These are phyloP conservation scores for Bombus waltoni DNA, from an alignment of 1,140 invertebrate species.

Conservation along the genomic window DNA sequence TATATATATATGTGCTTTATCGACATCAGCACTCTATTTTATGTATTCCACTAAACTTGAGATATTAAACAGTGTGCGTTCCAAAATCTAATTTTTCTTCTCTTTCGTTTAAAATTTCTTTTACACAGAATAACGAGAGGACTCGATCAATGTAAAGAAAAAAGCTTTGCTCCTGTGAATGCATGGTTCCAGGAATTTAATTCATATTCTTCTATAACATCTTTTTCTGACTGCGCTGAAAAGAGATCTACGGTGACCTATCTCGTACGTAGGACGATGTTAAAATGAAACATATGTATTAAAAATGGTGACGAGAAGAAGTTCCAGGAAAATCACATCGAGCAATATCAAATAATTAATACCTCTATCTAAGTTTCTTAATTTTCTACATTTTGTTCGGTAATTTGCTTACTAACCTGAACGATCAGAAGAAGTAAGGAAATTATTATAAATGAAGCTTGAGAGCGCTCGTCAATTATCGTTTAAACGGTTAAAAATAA, in stretches of 20 bases:
- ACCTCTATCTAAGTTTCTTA: background rate
- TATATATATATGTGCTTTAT: too few relatives aligned
- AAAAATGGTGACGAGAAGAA: background rate
- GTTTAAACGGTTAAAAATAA: background rate
- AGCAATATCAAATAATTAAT: background rate
- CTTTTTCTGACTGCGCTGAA: background rate
- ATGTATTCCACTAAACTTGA: too few relatives aligned
- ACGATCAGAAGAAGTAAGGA: background rate
- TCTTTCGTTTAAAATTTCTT: too few relatives aligned
- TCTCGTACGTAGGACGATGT: background rate
- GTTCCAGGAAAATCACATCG: background rate
- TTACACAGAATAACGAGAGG: too few relatives aligned
- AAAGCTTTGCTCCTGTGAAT: too few relatives aligned
- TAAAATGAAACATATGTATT: background rate
- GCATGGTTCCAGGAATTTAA: background rate
- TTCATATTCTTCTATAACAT: background rate
- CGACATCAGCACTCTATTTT: too few relatives aligned
- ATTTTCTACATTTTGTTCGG: background rate
- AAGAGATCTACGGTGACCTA: background rate
- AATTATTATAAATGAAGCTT: background rate
- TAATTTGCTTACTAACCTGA: background rate
- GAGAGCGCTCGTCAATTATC: background rate
- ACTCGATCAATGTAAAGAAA: too few relatives aligned
- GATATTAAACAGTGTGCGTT: too few relatives aligned
- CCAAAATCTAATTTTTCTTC: too few relatives aligned